Evolutionary conservation across 2,888 invertebrate species (phyloP), one percentile per base, ranked within the genome.

Genomic region (Argyresthia albistria): DNA sequence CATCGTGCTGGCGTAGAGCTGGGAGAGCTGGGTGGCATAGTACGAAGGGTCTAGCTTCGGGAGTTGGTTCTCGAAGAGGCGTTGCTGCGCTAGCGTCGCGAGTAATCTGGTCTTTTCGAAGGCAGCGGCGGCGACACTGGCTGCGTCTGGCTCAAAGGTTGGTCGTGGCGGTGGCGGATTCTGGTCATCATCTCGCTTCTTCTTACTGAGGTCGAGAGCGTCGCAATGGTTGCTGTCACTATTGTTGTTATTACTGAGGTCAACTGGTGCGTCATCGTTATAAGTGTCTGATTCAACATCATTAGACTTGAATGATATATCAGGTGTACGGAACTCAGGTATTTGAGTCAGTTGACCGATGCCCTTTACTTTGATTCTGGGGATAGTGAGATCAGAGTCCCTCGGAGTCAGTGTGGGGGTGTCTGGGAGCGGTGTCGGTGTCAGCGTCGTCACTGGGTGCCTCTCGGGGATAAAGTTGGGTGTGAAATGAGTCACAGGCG

Each of bases 161-260:
- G 89, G 87, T 61, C 90, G 84, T 1, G 89, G 84, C 55, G 69
- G 66, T 1, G 75, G 69, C 52, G 80, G 80, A 16, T 81, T 76
- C 49, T 70, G 60, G 52, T 84, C 82, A 1, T 63, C 62, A 54
- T 76, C 80, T 51, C 73, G 78, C 72, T 90, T 91, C 76, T 95
- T 95, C 69, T 94, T 94, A 70, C 95, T 95, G 57, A 96, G 89
- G 80, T 96, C 96, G 47, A 96, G 84, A 4, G 93, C 95, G 72
- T 94, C 93, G 58, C 84, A 86, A 58, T 77, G 80, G 55, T 79
- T 81, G 51, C 80, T 81, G 52, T 84, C 88, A 54, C 78, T 81
- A 51, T 81, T 81, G 52, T 84, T 87, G 59, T 72, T 80, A 78
- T 93, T 93, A 57, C 16, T 92, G 35, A 94, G 84, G 74, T 95